These are phyloP conservation scores for Miltochrista miniata DNA, from an alignment of 2,888 invertebrate species.

Conservation along the genomic window DNA sequence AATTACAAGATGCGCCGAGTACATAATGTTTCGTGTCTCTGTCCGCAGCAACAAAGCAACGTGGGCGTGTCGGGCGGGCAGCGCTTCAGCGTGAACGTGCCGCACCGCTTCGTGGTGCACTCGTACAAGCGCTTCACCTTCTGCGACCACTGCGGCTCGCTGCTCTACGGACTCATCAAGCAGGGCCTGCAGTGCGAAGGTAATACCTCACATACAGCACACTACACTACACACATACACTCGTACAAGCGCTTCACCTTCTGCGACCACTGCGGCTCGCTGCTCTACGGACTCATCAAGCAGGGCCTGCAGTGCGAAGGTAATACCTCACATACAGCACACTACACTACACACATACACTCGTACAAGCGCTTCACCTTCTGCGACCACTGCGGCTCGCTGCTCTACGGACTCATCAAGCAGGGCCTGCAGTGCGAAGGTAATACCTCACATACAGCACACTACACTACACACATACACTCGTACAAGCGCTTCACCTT, in stretches of 20 bases:
- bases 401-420: constrained; percentile 97
- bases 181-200: constrained; percentile 98
- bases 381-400: constrained; percentile 99
- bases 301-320: constrained; percentile 98
- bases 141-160: constrained; percentile 99
- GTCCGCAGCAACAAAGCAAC: constrained; percentile 59
- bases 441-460: no score
- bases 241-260: constrained; percentile 98
- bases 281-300: constrained; percentile 97
- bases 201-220: neutral
- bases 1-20: neutral
- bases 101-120: constrained; percentile 98
- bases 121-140: constrained; percentile 99
- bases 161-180: constrained; percentile 97
- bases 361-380: constrained; percentile 98
- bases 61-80: constrained; percentile 85
- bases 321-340: neutral
- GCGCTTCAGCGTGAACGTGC: constrained; percentile 99
- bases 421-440: constrained; percentile 98
- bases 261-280: constrained; percentile 99
- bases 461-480: no score
- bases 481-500: constrained; percentile 99
- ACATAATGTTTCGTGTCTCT: no score
- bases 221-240: neutral
- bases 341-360: neutral